Evolutionary conservation across 2,113 vertebrate species (phyloP).

Genomic region (Lasiurus cinereus): DNA sequence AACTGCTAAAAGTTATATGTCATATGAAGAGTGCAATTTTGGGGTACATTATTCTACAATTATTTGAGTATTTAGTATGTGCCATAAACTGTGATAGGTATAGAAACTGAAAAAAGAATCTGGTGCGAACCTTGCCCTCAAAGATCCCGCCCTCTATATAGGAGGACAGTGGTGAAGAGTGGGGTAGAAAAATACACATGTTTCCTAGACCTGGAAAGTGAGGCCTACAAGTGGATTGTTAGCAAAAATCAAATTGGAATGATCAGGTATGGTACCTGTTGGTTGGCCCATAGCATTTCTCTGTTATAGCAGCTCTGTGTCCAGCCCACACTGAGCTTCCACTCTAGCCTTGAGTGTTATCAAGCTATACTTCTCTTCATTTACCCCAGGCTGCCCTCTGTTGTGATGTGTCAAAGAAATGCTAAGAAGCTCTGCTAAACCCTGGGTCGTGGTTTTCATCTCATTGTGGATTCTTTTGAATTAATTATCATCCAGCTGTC

Average conservation of each 20-base stretch:
- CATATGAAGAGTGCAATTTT: background rate
- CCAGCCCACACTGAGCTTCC: background rate
- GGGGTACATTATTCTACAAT: background rate
- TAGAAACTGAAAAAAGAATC: background rate
- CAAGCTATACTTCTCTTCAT: background rate
- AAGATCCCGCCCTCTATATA: background rate
- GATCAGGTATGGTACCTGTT: background rate
- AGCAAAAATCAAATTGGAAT: background rate
- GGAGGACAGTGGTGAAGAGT: background rate
- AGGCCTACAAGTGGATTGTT: background rate
- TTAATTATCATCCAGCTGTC: background rate
- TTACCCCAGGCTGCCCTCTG: background rate
- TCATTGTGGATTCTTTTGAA: background rate
- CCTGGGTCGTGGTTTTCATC: background rate
- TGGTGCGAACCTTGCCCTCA: background rate
- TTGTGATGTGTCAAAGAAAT: background rate
- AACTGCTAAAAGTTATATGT: background rate
- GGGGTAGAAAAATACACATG: background rate
- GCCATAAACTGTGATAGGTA: background rate
- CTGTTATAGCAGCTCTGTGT: background rate
- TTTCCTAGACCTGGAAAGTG: background rate
- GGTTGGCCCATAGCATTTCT: background rate
- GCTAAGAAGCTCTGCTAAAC: background rate
- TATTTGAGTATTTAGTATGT: background rate
- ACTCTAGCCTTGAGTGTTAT: background rate